phyloP scores from a whole-genome alignment of 2,888 invertebrate genomes.

The Glaucopsyche alexis region DNA sequence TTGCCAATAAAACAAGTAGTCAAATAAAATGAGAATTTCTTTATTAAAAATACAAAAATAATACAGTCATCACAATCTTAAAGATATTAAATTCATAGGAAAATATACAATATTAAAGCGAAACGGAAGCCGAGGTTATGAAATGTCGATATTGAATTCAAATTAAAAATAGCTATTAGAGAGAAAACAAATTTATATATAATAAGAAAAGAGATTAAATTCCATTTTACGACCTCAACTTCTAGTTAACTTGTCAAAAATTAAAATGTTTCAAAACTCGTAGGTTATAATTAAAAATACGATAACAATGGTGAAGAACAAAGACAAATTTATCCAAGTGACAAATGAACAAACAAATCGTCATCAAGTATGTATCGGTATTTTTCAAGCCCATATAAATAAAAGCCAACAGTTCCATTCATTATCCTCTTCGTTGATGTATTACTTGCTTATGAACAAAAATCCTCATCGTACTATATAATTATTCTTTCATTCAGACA shows the following conservation, averaged over 20 bases:
- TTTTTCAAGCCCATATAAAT: no score
- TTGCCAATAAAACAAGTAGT: not conserved
- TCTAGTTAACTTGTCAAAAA: constrained; percentile 45
- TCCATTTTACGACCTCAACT: constrained; percentile 73
- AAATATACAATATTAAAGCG: constrained; percentile 5
- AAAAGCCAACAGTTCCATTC: no score
- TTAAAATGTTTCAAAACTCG: constrained; percentile 4
- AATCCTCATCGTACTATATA: no score
- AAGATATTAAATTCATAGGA: constrained; percentile 18
- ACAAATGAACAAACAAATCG: no score
- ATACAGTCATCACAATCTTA: constrained; percentile 28
- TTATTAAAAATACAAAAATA: constrained; percentile 28
- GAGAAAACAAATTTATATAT: constrained; percentile 28
- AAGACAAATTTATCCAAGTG: no score
- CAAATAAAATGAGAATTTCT: not conserved
- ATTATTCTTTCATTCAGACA: no score
- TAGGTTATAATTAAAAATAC: not conserved
- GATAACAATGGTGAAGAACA: constrained; percentile 33
- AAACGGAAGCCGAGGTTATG: constrained; percentile 65
- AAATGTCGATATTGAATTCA: constrained; percentile 51
- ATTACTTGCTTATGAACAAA: no score
- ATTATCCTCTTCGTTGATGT: no score
- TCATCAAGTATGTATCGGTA: not conserved
- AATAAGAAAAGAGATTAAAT: constrained; percentile 35
- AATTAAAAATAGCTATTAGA: constrained; percentile 29